These are phyloP conservation scores for Lamellibrachia satsuma DNA, from an alignment of 2,888 invertebrate genomes.

Conservation along the genomic window DNA sequence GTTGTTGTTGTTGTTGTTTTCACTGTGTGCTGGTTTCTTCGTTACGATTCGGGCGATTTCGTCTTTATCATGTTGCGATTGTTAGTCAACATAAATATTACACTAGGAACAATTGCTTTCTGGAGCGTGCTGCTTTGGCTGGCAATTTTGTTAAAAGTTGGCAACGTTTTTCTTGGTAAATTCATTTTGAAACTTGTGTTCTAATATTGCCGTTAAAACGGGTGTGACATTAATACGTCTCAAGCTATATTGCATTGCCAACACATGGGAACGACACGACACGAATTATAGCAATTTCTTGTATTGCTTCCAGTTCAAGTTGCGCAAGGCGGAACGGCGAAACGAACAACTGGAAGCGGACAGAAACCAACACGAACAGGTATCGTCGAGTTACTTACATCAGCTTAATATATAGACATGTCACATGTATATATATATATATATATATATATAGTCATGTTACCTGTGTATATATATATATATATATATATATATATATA, in stretches of 20 bases:
- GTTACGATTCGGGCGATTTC: too few relatives aligned
- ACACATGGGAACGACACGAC: neutral
- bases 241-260: neutral
- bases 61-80: too few relatives aligned
- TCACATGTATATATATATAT: neutral
- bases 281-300: neutral
- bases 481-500: conserved; percentile 23
- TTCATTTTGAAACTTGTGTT: too few relatives aligned
- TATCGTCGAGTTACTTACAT: neutral
- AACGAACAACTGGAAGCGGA: conserved; percentile 82
- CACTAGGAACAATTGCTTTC: too few relatives aligned
- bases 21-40: too few relatives aligned
- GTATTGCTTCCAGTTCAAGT: conserved; percentile 78
- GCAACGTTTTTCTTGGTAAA: too few relatives aligned
- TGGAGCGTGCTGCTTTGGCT: too few relatives aligned
- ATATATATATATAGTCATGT: conserved; percentile 8
- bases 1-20: too few relatives aligned
- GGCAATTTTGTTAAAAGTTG: too few relatives aligned
- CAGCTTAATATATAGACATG: neutral
- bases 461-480: neutral
- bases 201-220: too few relatives aligned
- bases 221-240: neutral
- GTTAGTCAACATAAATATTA: too few relatives aligned
- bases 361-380: conserved; percentile 72
- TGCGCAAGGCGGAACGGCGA: conserved; percentile 92